These are phyloP conservation scores for Ophraella communa DNA, from an alignment of 2,888 invertebrate genomes.

Conservation along the genomic window DNA sequence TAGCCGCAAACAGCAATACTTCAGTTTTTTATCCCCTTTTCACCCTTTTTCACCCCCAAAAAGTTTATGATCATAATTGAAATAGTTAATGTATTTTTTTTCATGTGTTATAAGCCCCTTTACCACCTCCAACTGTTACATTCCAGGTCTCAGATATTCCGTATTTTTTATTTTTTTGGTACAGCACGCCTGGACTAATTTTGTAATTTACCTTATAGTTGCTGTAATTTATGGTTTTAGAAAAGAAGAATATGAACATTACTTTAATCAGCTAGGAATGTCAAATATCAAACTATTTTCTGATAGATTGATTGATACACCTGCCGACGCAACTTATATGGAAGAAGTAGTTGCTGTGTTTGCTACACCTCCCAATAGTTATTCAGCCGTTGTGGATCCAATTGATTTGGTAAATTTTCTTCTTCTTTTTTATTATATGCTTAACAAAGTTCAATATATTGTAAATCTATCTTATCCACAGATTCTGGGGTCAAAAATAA, in stretches of 20 bases:
- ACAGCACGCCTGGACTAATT: neutral
- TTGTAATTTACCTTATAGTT: neutral
- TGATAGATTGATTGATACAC: conserved; percentile 62
- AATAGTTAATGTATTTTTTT: too few species aligned
- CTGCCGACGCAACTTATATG: conserved; percentile 63
- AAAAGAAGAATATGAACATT: conserved; percentile 71
- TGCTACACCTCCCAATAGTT: conserved; percentile 83
- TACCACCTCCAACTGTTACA: too few species aligned
- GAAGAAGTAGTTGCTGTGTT: conserved; percentile 70
- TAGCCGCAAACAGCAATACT: too few species aligned
- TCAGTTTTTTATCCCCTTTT: too few species aligned
- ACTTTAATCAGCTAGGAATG: conserved; percentile 73
- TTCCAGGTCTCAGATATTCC: too few species aligned
- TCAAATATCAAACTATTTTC: conserved; percentile 63
- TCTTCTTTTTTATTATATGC: too few species aligned
- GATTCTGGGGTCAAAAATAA: too few species aligned
- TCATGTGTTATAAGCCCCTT: too few species aligned
- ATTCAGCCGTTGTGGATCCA: conserved; percentile 79
- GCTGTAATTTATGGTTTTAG: conserved; percentile 53
- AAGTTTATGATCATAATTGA: too few species aligned
- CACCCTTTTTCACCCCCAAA: too few species aligned
- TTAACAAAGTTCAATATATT: too few species aligned
- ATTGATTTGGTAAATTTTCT: conserved; percentile 74
- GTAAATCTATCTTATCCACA: too few species aligned
- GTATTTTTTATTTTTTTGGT: neutral